Base-by-base conservation (phyloP, 2,113 vertebrate genomes). In the Scopus umbretta region DNA sequence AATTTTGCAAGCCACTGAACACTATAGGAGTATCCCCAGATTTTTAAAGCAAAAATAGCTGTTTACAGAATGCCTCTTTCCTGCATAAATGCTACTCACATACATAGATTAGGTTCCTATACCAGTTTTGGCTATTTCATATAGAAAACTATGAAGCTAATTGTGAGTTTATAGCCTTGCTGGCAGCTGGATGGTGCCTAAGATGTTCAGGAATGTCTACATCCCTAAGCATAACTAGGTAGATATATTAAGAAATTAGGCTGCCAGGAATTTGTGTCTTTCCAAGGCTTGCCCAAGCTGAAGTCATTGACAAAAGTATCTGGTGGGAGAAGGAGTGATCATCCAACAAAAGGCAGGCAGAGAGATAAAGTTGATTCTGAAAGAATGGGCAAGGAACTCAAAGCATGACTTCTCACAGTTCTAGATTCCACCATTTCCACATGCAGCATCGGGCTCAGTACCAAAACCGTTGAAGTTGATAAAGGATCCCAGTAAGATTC, bases 121-220 rank as follows among this genome's bases (percentile, higher is more conserved):
- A 52, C 36, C 19, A 87, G 5, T 13, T 71, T 81, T 66, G 82
- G 49, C 27, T 56, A 11, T 52, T 90, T 56, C 27, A 62, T 56
- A 23, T 4, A 58, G 56, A 84, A 89, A 72, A 68, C 38, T 32
- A 78, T 32, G 61, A 80, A 45, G 13, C 22, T 76, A 52, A 75
- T 82, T 65, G 61, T 2, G 9, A 58, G 45, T 94, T 90, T 83
- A 82, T 42, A 56, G 29, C 42, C n/a, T 22, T 62, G 53, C 74
- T 93, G 79, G 82, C 87, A 92, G 74, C 81, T 76, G 92, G 25
- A n/a, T 52, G 70, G 81, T 92, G 80, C 75, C 85, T 91, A 49
- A 76, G 71, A 73, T 21, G 25, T 47, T 56, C 73, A 82, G 90
- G 74, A 92, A 93, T 90, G 62, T 90, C 71, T 59, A 42, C 27